phyloP scores from a whole-genome alignment of 2,113 vertebrate genomes.

The Polypterus bichir region DNA sequence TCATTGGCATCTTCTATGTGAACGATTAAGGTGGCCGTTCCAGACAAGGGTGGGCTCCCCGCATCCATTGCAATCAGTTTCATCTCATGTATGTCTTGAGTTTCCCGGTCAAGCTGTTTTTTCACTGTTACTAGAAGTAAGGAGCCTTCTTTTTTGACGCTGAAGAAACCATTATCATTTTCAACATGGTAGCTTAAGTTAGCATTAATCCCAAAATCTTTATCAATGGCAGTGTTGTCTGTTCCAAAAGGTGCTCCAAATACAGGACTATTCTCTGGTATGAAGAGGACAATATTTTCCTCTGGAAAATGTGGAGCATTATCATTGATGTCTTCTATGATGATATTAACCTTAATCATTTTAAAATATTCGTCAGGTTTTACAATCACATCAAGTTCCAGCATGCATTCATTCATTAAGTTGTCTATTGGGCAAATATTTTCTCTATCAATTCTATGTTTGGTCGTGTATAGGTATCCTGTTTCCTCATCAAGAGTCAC shows the following conservation, averaged over 20 bases:
- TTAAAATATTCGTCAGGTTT: conserved; percentile 28
- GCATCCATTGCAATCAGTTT: conserved; percentile 38
- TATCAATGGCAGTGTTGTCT: conserved; percentile 43
- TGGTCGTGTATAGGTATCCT: conserved; percentile 46
- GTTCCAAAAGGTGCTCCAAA: conserved; percentile 34
- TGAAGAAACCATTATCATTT: conserved; percentile 33
- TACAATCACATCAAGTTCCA: conserved; percentile 33
- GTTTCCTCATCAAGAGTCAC: conserved; percentile 38
- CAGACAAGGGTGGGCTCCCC: conserved; percentile 32
- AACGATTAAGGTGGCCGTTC: conserved; percentile 35
- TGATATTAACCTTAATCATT: conserved; percentile 38
- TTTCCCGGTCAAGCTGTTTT: conserved; percentile 42
- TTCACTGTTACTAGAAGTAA: conserved; percentile 33
- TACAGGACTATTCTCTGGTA: conserved; percentile 39
- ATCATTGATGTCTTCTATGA: conserved; percentile 54
- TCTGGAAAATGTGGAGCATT: conserved; percentile 45
- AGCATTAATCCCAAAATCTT: conserved; percentile 38
- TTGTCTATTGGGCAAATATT: conserved; percentile 36
- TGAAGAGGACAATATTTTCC: conserved; percentile 32
- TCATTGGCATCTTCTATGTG: conserved; percentile 51
- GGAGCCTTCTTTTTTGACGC: conserved; percentile 24
- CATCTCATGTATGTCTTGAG: conserved; percentile 32
- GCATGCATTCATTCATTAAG: conserved; percentile 31
- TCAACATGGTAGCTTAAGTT: conserved; percentile 39
- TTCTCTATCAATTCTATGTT: conserved; percentile 42